Conservation (phyloP, 2,888 invertebrate genomes). For the Philereme transversata region DNA sequence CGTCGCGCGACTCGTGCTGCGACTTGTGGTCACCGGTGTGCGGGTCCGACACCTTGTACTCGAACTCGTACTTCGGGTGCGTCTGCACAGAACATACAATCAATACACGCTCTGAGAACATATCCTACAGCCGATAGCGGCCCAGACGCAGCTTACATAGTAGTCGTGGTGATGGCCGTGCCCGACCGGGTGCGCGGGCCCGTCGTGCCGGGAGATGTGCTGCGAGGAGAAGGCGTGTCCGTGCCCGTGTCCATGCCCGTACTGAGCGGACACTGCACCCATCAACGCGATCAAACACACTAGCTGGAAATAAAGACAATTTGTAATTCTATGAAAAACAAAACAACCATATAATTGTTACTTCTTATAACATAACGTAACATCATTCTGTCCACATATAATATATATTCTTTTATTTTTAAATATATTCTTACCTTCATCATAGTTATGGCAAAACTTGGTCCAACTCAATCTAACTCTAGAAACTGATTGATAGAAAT, state of each 20-base stretch:
- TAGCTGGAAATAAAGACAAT: slow-evolving; percentile 25
- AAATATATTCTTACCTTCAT: slow-evolving; percentile 13
- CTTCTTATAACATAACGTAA: no score
- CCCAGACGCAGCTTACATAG: slow-evolving; percentile 30
- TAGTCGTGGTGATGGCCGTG: slow-evolving; percentile 38
- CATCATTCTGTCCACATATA: no score
- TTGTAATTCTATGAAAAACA: no score
- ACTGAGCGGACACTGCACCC: slow-evolving; percentile 30
- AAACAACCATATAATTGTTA: no score
- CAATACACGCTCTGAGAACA: not conserved
- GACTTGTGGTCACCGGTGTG: slow-evolving; percentile 76
- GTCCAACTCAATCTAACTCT: slow-evolving; percentile 23
- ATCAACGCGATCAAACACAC: slow-evolving; percentile 29
- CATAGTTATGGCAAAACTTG: slow-evolving; percentile 24
- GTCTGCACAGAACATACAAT: slow-evolving; percentile 38
- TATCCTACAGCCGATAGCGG: not conserved
- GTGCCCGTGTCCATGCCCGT: slow-evolving; percentile 51
- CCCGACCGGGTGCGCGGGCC: slow-evolving; percentile 32
- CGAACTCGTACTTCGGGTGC: slow-evolving; percentile 60
- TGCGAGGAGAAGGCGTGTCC: slow-evolving; percentile 48
- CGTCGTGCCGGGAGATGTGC: slow-evolving; percentile 39
- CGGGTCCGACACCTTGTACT: slow-evolving; percentile 72
- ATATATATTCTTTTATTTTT: no score
- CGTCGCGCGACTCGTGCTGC: slow-evolving; percentile 76
- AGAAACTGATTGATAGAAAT: slow-evolving; percentile 39